These are phyloP conservation scores for Pipa parva DNA, from an alignment of 2,113 vertebrate species.

Conservation along the genomic window DNA sequence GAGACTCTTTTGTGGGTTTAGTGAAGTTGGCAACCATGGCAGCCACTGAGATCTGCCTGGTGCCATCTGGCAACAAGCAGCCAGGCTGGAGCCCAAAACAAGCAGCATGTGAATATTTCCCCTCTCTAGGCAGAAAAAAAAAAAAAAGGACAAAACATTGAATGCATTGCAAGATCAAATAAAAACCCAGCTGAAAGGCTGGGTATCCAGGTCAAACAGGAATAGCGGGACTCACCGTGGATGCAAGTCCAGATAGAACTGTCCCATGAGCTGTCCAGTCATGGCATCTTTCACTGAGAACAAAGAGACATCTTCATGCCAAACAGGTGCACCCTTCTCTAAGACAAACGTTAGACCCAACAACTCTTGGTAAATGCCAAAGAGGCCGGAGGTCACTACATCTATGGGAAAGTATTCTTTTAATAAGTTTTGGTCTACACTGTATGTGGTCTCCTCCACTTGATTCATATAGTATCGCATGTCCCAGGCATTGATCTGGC, in stretches of 20 bases:
- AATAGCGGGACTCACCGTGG: slow-evolving; percentile 85
- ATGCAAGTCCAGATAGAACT: slow-evolving; percentile 94
- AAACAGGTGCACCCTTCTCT: slow-evolving; percentile 70
- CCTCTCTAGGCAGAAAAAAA: slow-evolving; percentile 68
- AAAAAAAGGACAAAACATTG: not conserved
- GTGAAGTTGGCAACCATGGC: slow-evolving; percentile 99
- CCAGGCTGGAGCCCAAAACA: slow-evolving; percentile 95
- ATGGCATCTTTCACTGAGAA: slow-evolving; percentile 74
- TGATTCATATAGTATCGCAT: slow-evolving; percentile 96
- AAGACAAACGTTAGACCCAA: slow-evolving; percentile 80
- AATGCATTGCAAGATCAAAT: too few species aligned
- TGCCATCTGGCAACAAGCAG: slow-evolving; percentile 72
- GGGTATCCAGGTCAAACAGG: too few species aligned
- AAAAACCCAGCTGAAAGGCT: too few species aligned
- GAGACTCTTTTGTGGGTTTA: slow-evolving; percentile 76
- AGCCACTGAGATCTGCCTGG: slow-evolving; percentile 80
- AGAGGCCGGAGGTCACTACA: slow-evolving; percentile 86
- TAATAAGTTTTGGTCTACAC: slow-evolving; percentile 89
- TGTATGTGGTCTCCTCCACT: slow-evolving; percentile 91
- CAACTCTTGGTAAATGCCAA: slow-evolving; percentile 93
- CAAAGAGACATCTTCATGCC: slow-evolving; percentile 88
- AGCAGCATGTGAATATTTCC: slow-evolving; percentile 92
- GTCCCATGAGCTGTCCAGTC: slow-evolving; percentile 69
- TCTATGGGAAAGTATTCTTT: slow-evolving; percentile 97
- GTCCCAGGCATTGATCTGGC: slow-evolving; percentile 86